Base-by-base conservation (phyloP, 2,888 invertebrate species). In the Cremastobaeus sp. region DNA sequence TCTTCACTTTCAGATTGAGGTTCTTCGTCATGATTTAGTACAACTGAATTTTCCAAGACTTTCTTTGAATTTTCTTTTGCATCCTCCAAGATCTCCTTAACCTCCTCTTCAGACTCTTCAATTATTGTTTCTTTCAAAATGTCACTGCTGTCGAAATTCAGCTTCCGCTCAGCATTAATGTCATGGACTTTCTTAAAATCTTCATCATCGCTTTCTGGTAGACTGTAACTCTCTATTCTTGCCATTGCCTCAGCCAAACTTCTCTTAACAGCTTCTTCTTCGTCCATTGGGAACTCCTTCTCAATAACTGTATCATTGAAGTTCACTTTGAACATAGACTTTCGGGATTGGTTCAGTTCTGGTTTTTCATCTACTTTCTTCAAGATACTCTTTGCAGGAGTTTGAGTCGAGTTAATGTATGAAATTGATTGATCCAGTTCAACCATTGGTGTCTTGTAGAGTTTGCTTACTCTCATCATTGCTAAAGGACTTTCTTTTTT, bases 321-420 rank as follows among this genome's bases (percentile, higher is more conserved):
- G 62, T 84, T 83, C 1, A 87, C 85, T 62, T 86, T 86, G 8
- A 78, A 77, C 0, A 50, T n/a, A 0, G 82, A 80, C 39, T 79
- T 86, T 2, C 39, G 9, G 0, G 66, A 32, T 2, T 45, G 18
- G 3, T 76, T 78, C 5, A 8, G 25, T 9, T 41, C 59, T 1
- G 12, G 30, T n/a, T 47, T 50, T 11, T 39, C 68, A 15, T 81
- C 80, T 0, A 77, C 45, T 72, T 72, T 74, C 28, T 87, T 86
- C 6, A 87, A 62, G 57, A 87, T 87, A 50, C 86, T 80, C 25
- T 81, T 86, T 0, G 80, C 82, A 1, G 86, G 87, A 1, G 85
- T 87, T 55, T 85, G 86, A 55, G 76, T 74, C 0, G 83, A 86
- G 69, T 86, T 87, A 2, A 85, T 70, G 21, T 6, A 85, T 0